These are phyloP conservation scores for Carassius carassius DNA, from an alignment of 2,113 vertebrate genomes.

Conservation along the genomic window DNA sequence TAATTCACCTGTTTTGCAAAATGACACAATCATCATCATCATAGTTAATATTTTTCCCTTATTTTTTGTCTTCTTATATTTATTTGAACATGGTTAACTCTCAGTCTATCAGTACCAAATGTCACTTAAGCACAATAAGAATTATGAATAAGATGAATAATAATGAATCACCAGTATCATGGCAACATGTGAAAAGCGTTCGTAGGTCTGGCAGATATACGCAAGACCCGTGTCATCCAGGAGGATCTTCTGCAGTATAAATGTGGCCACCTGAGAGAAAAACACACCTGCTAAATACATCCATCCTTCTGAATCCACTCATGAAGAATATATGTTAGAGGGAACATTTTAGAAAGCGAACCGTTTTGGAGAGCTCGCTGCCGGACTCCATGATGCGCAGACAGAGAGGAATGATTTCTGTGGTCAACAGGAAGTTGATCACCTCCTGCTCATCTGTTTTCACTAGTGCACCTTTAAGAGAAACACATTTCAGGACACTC, in stretches of 20 bases:
- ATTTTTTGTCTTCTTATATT: too few species aligned
- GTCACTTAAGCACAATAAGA: background rate
- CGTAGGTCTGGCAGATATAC: constrained; percentile 97
- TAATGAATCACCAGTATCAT: constrained; percentile 90
- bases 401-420: constrained; percentile 97
- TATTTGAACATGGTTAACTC: too few species aligned
- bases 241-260: constrained; percentile 97
- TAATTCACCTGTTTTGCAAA: too few species aligned
- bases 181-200: constrained; percentile 96
- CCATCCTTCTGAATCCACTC: background rate
- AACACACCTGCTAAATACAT: background rate
- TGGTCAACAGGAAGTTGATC: constrained; percentile 97
- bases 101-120: too few species aligned
- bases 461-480: constrained; percentile 86
- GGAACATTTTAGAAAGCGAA: constrained; percentile 57
- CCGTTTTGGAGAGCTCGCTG: constrained; percentile 98
- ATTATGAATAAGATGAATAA: too few species aligned
- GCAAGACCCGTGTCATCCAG: constrained; percentile 96
- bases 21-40: too few species aligned
- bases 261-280: constrained; percentile 88
- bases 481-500: background rate
- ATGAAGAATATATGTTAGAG: background rate
- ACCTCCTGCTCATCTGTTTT: constrained; percentile 99
- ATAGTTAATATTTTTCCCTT: too few species aligned
- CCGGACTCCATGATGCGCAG: constrained; percentile 98